Base-by-base conservation (phyloP, 2,888 invertebrate species). In the Acrocera orbiculus region DNA sequence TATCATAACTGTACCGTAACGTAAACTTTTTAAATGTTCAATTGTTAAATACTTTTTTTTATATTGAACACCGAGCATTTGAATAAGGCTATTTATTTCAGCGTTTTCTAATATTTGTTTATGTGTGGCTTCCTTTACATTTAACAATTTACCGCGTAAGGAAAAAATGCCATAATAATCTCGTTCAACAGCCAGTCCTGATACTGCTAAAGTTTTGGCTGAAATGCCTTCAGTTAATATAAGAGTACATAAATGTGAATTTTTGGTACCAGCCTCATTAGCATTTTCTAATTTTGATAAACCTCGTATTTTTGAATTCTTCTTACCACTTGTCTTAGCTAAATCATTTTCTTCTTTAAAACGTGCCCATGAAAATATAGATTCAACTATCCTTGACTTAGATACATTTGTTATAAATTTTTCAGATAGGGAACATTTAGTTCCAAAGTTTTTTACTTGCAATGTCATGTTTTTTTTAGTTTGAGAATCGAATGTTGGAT, bases 211-310 rank as follows among this genome's bases (percentile, higher is more conserved):
- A 0, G 93, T 75, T 57, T 98, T 99, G 58, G 98, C 98, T 54
- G 98, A 99, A 64, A 99, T 98, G 81, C 98, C 98, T 73, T 99
- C 98, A 32, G 98, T 99, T 19, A 99, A 70, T 47, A 99, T 98
- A 9, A 99, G 67, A 0, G 96, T 98, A 54, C 98, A 99, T 30
- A 79, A 73, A 38, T 79, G 67, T 0, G 92, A 82, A 49, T 81
- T 81, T 47, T 69, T 81, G 0, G 76, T 73, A 7, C 96, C 98
- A 1, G 98, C 98, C 46, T 96, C 86, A 51, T 98, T 98, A 2
- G 98, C 98, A 59, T 98, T 96, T 56, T 95, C 95, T 40, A 98
- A 63, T 56, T 98, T 98, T 0, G 95, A 90, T 53, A 98, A 76
- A 44, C 80, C 85, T 62, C 80, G 86, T 38, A 96, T 63, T 59